A percentile compares a stretch with the other conserved stretches of the same genome.
Evolutionary conservation across 2,113 vertebrate genomes (phyloP).

Genomic region (Verasper variegatus): DNA sequence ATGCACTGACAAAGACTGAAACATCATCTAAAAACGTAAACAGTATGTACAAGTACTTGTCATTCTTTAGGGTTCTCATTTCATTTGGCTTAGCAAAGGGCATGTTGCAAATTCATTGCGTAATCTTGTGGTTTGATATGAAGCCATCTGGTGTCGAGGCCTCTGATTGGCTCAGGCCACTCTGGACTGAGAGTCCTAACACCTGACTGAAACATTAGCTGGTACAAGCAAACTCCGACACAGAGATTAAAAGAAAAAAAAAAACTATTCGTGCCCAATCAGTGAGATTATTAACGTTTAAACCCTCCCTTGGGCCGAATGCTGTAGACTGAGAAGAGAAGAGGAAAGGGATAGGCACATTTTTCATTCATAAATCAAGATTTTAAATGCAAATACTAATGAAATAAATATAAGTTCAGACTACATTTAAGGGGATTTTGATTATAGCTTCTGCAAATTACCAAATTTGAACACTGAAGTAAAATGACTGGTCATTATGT

Average conservation of each 20-base stretch:
- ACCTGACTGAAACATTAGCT: conserved; percentile 19
- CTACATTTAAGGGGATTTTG: too few species aligned
- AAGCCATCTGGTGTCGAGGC: not conserved
- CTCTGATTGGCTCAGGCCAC: conserved; percentile 43
- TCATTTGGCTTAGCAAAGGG: conserved; percentile 12
- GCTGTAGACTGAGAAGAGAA: not conserved
- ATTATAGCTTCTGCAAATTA: too few species aligned
- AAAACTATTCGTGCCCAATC: not conserved
- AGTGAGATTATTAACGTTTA: not conserved
- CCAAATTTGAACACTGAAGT: not conserved
- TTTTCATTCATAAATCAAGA: not conserved
- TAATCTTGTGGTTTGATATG: conserved; percentile 23
- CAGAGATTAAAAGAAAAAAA: conserved; percentile 9
- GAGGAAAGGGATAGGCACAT: not conserved
- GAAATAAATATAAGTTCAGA: too few species aligned
- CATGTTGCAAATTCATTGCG: not conserved
- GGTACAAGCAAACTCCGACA: conserved; percentile 13
- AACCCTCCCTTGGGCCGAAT: not conserved
- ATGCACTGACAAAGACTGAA: too few species aligned
- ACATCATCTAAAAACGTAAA: too few species aligned
- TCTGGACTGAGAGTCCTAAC: conserved; percentile 50
- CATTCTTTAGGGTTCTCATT: not conserved
- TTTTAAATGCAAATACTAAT: too few species aligned
- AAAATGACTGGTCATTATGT: not conserved
- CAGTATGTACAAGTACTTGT: not conserved